Conservation (phyloP, 2,888 invertebrate species). For the Pammene fasciana region DNA sequence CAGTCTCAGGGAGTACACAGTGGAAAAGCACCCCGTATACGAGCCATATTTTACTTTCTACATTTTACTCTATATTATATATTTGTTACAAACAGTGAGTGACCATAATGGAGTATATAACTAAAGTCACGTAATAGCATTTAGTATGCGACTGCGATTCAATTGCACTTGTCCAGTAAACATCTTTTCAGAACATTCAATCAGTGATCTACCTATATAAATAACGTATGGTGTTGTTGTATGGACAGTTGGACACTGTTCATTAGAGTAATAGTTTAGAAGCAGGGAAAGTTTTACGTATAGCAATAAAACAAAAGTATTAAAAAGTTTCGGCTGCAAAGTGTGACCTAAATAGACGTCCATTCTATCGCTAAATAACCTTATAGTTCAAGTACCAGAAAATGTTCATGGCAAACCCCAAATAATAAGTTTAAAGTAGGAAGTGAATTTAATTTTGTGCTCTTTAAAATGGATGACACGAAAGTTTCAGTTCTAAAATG, state of each 20-base stretch:
- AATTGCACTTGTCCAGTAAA: conserved; percentile 4
- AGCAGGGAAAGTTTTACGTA: too few relatives aligned
- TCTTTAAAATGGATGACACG: neutral
- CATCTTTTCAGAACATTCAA: conserved; percentile 2
- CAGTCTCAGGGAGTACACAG: too few relatives aligned
- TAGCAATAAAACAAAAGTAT: too few relatives aligned
- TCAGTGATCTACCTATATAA: neutral
- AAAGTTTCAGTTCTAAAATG: conserved; percentile 39
- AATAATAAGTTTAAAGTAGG: neutral
- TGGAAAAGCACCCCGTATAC: neutral
- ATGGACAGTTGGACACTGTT: neutral
- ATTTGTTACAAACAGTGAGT: neutral
- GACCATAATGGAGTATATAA: conserved; percentile 1
- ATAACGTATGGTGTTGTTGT: neutral
- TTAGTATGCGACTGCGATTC: neutral
- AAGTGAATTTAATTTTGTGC: neutral
- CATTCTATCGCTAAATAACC: too few relatives aligned
- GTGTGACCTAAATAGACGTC: too few relatives aligned
- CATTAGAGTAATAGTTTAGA: neutral
- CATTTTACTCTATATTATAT: neutral
- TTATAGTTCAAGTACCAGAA: neutral
- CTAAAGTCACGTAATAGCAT: conserved; percentile 10
- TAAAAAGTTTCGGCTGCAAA: neutral
- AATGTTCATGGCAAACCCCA: neutral
- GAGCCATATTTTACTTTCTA: neutral